Base-by-base conservation (phyloP, 2,888 invertebrate species). In the Philhelius pedissequus region DNA sequence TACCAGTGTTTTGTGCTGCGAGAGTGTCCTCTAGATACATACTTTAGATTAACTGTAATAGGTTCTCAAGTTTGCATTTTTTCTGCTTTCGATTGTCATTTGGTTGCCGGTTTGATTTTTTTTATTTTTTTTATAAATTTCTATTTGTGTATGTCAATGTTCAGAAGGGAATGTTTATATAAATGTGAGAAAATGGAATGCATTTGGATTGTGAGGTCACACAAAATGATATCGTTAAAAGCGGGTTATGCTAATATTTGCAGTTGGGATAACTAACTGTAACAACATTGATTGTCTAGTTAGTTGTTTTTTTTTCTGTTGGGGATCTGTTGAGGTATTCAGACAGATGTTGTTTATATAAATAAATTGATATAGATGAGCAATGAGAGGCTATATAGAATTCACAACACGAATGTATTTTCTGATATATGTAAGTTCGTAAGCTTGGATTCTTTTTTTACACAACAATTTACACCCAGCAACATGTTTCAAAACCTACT, bases 1-100 rank as follows among this genome's bases (percentile, higher is more conserved):
- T 84, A 80, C 58, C 84, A 79, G 52, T 80, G 79, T 86, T 56
- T 32, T 56, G n/a, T 35, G 20, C 32, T 56, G 11, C 20, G 6
- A 30, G 86, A 87, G 84, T 88, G 88, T 90, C 90, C 90, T 88
- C 88, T 86, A 90, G 90, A 90, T 90, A 90, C 90, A 89, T 88
- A 89, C 88, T 87, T 87, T 87, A 90, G 90, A 90, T 90, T 90
- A 90, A 73, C 81, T 86, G 86, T 87, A 87, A 87, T 87, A 87
- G 87, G 86, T 87, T 86, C 86, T 86, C 79, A 76, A 79, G 84
- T 86, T 48, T 60, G 30, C 45, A 76, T 54, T 52, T 83, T 73
- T 68, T 75, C 54, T 70, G 66, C 50, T 83, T 75, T 84, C 71
- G 84, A 76, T 84, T 84, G 80, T 84, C 84, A 84, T 84, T 80